Evolutionary conservation across 2,113 vertebrate species (phyloP).

Genomic region (Crotalus viridis): DNA sequence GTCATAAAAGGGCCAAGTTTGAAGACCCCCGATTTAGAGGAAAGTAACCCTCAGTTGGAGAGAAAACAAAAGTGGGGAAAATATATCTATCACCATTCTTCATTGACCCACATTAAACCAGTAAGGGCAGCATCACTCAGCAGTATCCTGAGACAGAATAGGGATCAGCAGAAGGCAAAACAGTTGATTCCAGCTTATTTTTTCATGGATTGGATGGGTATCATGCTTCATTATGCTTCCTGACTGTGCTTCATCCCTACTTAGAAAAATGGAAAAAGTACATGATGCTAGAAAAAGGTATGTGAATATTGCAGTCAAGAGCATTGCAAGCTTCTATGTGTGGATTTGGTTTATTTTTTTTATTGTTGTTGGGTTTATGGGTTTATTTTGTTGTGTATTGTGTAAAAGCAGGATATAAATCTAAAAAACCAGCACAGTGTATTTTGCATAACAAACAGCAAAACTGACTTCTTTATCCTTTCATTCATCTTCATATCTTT

Average conservation of each 20-base stretch:
- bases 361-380: neutral
- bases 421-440: neutral
- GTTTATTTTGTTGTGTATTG: neutral
- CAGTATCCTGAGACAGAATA: neutral
- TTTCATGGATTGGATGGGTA: neutral
- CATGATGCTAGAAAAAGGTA: neutral
- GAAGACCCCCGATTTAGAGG: too few relatives aligned
- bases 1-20: too few relatives aligned
- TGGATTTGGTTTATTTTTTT: neutral
- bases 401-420: neutral
- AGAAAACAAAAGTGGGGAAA: too few relatives aligned
- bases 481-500: neutral
- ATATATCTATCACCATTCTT: neutral
- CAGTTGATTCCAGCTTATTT: neutral
- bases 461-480: neutral
- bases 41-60: too few relatives aligned
- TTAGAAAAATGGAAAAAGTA: neutral
- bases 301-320: neutral
- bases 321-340: neutral
- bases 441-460: neutral
- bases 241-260: neutral
- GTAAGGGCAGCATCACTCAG: neutral
- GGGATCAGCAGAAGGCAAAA: neutral
- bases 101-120: neutral
- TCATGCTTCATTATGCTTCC: neutral